These are phyloP conservation scores for Orbicella faveolata DNA, from an alignment of 64 coral and sea anemone species.

Conservation along the genomic window DNA sequence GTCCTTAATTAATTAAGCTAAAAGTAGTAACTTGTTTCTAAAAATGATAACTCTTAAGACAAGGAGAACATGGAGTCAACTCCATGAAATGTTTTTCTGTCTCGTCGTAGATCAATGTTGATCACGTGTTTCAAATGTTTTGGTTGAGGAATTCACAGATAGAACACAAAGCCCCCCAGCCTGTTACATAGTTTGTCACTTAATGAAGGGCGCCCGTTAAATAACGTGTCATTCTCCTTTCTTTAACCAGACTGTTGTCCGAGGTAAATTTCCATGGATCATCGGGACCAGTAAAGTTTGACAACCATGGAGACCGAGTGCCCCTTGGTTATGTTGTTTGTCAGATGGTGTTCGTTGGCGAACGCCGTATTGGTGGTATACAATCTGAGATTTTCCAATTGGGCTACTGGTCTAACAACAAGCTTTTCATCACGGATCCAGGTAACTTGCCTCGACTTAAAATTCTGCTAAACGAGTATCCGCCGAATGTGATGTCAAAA, in stretches of 20 bases:
- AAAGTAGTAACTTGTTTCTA: no score
- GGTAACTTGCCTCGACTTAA: slow-evolving; percentile 30
- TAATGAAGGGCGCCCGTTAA: no score
- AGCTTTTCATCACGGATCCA: not conserved
- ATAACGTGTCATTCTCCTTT: not conserved
- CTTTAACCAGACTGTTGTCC: slow-evolving; percentile 5
- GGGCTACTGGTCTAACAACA: slow-evolving; percentile 58
- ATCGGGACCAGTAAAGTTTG: slow-evolving; percentile 68
- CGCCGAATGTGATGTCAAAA: slow-evolving; percentile 76
- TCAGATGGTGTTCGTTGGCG: not conserved
- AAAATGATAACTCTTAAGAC: no score
- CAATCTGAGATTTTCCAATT: not conserved
- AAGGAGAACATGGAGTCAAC: no score
- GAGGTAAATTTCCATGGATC: slow-evolving; percentile 43
- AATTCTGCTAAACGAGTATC: slow-evolving; percentile 80
- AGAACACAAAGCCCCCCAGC: no score
- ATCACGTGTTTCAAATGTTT: no score
- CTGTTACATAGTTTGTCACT: no score
- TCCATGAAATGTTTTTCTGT: no score
- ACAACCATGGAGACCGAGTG: slow-evolving; percentile 53
- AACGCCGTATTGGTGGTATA: not conserved
- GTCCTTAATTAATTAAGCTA: no score
- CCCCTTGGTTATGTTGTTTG: slow-evolving; percentile 51
- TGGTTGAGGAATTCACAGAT: no score
- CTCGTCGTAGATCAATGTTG: no score